Evolutionary conservation across 92 coral and sea anemone species (phyloP).

Genomic region (Diadumene lineata): DNA sequence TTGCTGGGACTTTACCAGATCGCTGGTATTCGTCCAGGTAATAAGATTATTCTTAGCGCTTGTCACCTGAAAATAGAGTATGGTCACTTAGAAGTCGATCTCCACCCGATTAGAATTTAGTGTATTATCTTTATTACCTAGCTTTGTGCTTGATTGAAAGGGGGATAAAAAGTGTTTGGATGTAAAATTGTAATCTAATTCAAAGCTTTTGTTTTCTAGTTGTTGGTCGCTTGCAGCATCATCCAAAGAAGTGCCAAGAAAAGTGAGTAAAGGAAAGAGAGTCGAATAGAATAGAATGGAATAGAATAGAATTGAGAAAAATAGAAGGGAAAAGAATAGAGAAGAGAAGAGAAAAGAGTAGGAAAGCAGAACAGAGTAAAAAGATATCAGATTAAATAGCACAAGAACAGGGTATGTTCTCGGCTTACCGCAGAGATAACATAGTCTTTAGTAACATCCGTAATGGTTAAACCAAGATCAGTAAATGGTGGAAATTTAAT

Average conservation of each 20-base stretch:
- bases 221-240: too few species aligned
- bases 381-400: background rate
- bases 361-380: background rate
- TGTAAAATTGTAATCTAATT: too few species aligned
- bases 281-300: background rate
- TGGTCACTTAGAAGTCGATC: too few species aligned
- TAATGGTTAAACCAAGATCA: constrained; percentile 37
- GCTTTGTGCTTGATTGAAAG: too few species aligned
- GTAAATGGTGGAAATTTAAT: constrained; percentile 44
- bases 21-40: constrained; percentile 79
- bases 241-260: too few species aligned
- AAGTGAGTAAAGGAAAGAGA: too few species aligned
- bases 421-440: constrained; percentile 1
- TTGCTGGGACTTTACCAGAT: constrained; percentile 45
- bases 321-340: background rate
- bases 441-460: constrained; percentile 16
- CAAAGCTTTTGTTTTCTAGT: too few species aligned
- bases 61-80: constrained; percentile 34
- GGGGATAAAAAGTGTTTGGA: too few species aligned
- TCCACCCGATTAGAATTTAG: too few species aligned
- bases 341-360: background rate
- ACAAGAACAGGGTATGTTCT: background rate
- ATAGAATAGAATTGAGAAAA: background rate
- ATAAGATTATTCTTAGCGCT: constrained; percentile 38
- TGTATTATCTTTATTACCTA: too few species aligned